Conservation (phyloP, 2,888 invertebrate genomes). For the Caenorhabditis macrosperma region DNA sequence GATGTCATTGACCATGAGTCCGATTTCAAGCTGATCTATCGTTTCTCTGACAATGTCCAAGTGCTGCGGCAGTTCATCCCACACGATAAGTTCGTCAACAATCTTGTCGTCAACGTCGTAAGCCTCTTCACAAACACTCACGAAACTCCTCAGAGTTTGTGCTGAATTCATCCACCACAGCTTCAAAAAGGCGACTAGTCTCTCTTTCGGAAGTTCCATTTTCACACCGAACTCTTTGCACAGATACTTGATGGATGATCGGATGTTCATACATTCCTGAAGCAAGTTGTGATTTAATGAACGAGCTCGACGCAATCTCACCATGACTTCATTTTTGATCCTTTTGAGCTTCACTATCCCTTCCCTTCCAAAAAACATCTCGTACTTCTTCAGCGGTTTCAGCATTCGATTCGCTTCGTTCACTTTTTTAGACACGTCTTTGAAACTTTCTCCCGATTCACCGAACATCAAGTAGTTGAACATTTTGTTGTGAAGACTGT, state of each 20-base stretch:
- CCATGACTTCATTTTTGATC: not conserved
- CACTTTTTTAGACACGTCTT: not conserved
- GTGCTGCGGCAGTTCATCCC: not conserved
- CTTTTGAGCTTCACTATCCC: not conserved
- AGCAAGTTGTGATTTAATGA: too few species aligned
- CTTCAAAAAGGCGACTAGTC: constrained; percentile 6
- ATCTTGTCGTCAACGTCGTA: not conserved
- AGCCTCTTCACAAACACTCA: not conserved
- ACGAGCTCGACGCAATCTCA: too few species aligned
- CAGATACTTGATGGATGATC: constrained; percentile 2
- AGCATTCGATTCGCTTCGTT: not conserved
- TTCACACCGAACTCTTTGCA: not conserved
- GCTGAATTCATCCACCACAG: constrained; percentile 37
- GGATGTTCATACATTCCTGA: constrained; percentile 11
- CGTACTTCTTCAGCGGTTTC: constrained; percentile 19
- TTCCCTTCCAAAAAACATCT: constrained; percentile 40
- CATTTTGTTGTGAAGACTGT: constrained; percentile 19
- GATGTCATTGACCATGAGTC: constrained; percentile 20
- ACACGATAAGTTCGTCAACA: not conserved
- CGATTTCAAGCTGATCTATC: constrained; percentile 13
- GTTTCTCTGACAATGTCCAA: not conserved
- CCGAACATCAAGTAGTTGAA: constrained; percentile 36
- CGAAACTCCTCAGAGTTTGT: constrained; percentile 9
- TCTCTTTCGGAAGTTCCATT: not conserved
- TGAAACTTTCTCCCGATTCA: constrained; percentile 3